Base-by-base conservation (phyloP, 2,888 invertebrate genomes). In the Drosophila aldrichi region DNA sequence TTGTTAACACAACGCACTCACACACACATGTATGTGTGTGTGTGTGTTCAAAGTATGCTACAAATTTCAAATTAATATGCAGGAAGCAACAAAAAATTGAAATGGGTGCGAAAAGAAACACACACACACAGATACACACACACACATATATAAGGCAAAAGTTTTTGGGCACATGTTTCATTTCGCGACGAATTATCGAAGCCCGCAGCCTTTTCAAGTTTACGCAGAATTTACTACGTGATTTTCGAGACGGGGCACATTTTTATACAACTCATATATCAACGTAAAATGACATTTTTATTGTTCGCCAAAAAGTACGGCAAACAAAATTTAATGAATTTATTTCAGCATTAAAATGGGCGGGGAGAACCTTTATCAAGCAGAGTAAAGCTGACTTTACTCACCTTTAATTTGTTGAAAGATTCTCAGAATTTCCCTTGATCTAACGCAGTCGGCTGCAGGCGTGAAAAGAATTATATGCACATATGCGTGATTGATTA, bases 11-110 rank as follows among this genome's bases (percentile, higher is more conserved):
- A 77, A 78, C 71, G 70, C 70, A 74, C 60, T 43, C 22, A 49
- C 67, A 70, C 55, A 59, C 25, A 57, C 36, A 57, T 38, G 51
- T 4, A 55, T 41, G 56, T 55, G 57, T 62, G 62, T 70, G 14
- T 56, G 57, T 62, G 62, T 70, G 73, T 58, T 74, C 16, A 72
- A 83, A 86, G 87, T 83, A 87, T 77, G 87, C 84, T 89, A 89
- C 89, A 85, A 85, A 85, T 89, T 85, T 81, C 74, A 79, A 83
- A 84, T 84, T 84, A 84, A 89, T 84, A 89, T 84, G 84, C 84
- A 83, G 74, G 20, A 64, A 48, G 56, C 44, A 64, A 74, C 44
- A 64, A 74, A 58, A 65, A 70, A 62, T 71, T 75, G 70, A 81
- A 81, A 81, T 81, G 80, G 79, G 82, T 80, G 18, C 56, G 75